These are phyloP conservation scores for Vombatus ursinus DNA, from an alignment of 2,113 vertebrate genomes.

Conservation along the genomic window DNA sequence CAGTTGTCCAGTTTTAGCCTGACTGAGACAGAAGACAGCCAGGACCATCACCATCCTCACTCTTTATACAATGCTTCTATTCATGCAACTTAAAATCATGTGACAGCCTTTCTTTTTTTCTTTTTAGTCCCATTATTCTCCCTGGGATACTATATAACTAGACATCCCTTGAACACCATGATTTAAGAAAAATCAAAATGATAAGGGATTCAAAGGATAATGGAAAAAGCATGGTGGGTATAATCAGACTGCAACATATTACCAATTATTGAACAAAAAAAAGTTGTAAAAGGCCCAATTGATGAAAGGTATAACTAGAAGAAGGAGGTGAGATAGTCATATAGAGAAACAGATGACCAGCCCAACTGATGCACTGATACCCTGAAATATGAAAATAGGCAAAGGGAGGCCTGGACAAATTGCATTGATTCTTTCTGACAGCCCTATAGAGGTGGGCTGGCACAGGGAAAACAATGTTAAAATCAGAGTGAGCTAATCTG, in stretches of 20 bases:
- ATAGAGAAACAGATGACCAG: background rate
- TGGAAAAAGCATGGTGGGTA: background rate
- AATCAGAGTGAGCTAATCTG: background rate
- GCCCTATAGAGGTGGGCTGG: background rate
- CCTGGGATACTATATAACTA: background rate
- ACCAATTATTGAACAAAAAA: background rate
- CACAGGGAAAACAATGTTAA: background rate
- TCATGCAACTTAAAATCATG: background rate
- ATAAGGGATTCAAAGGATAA: background rate
- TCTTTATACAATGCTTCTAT: background rate
- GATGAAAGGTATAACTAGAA: background rate
- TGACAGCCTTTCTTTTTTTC: too few relatives aligned
- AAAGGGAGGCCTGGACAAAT: background rate
- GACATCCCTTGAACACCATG: background rate
- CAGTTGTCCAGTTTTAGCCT: background rate
- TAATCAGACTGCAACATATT: background rate
- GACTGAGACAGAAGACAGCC: background rate
- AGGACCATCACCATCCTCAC: background rate
- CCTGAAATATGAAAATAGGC: background rate
- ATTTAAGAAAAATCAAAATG: background rate
- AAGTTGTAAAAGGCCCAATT: background rate
- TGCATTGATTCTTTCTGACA: background rate
- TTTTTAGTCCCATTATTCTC: background rate
- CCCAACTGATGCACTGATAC: background rate
- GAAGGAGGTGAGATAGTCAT: background rate